These are phyloP conservation scores for Lagopus muta DNA, from an alignment of 2,113 vertebrate species.

Conservation along the genomic window DNA sequence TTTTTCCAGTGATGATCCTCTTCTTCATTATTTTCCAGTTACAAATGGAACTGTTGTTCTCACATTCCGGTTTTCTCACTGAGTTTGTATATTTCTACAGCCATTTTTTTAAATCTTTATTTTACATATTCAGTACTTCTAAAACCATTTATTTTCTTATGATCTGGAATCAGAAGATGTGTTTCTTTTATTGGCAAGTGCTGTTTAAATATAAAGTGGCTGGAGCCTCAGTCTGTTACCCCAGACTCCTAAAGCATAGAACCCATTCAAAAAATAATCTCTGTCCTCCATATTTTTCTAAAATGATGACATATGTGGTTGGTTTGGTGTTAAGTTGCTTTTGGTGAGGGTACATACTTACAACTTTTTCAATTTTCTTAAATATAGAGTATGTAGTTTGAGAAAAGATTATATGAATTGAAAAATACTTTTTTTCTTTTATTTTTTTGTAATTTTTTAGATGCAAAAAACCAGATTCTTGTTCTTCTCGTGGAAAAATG, in stretches of 20 bases:
- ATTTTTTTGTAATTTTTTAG: not conserved
- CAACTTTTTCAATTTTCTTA: not conserved
- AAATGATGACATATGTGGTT: not conserved
- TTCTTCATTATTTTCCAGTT: not conserved
- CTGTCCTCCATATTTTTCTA: not conserved
- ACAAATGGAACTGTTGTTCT: not conserved
- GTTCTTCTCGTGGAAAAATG: not conserved
- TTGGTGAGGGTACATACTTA: not conserved
- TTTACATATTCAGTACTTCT: not conserved
- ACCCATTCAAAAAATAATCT: accelerated
- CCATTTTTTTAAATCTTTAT: not conserved
- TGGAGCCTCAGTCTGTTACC: not conserved
- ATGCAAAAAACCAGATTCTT: not conserved
- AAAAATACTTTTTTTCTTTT: not conserved
- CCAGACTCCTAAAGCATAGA: not conserved
- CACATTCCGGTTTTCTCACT: not conserved
- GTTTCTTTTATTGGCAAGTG: not conserved
- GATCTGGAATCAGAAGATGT: not conserved
- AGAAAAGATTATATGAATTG: not conserved
- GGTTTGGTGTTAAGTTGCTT: not conserved
- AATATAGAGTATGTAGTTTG: not conserved
- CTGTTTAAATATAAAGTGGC: accelerated
- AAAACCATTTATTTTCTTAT: not conserved
- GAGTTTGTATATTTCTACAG: not conserved
- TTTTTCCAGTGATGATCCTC: accelerated